Conservation (phyloP, 2,888 invertebrate species). For the Ctena decussata region DNA sequence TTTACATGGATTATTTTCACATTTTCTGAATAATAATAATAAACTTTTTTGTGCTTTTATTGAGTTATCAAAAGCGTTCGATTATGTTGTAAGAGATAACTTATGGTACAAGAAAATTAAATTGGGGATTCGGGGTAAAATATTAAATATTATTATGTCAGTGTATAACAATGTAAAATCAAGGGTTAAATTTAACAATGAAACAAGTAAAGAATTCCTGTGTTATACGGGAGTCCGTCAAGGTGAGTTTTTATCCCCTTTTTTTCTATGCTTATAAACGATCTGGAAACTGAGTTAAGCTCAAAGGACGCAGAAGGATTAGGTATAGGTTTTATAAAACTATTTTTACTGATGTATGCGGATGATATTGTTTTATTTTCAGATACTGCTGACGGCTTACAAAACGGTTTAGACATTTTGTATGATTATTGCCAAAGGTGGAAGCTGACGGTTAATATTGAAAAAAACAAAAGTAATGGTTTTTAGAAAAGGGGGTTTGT, state of each 20-base stretch:
- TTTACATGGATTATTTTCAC: conserved; percentile 15
- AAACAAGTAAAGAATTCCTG: not conserved
- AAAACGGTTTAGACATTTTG: not conserved
- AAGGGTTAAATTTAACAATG: conserved; percentile 14
- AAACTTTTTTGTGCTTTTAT: conserved; percentile 32
- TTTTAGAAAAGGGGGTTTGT: not conserved
- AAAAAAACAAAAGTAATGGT: not conserved
- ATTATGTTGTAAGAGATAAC: conserved; percentile 28
- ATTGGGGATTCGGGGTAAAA: conserved; percentile 22
- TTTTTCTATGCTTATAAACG: too few relatives aligned
- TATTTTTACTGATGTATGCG: not conserved
- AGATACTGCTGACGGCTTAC: not conserved
- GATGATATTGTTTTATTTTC: not conserved
- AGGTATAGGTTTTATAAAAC: not conserved
- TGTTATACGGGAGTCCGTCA: too few relatives aligned
- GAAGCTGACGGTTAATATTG: not conserved
- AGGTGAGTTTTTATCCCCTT: too few relatives aligned
- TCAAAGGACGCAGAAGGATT: not conserved
- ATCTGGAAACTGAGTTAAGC: too few relatives aligned
- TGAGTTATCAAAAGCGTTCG: conserved; percentile 37
- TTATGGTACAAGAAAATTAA: conserved; percentile 19
- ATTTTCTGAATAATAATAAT: conserved; percentile 16
- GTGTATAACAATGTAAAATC: conserved; percentile 26
- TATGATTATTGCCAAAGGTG: not conserved
- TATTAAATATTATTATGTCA: conserved; percentile 19